Base-by-base conservation (phyloP, 2,797 vertebrate species). In the Platyrinchus mystaceus region DNA sequence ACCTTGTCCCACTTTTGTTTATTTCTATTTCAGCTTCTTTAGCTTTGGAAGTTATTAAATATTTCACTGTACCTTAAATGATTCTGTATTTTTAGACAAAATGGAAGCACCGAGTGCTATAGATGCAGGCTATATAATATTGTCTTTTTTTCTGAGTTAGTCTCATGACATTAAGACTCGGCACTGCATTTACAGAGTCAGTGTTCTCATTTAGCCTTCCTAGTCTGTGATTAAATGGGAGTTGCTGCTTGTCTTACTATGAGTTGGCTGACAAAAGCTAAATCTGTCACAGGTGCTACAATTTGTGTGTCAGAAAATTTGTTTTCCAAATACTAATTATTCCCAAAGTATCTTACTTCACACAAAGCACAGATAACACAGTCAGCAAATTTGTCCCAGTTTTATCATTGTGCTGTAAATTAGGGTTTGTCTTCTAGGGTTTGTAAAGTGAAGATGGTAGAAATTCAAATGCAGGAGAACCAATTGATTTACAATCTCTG, bases 291-390 rank as follows among this genome's bases (percentile, higher is more conserved):
- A 97, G 93, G 91, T 97, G 94, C 90, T 96, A 76, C 84, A 93
- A 95, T 98, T 97, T 97, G 74, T 96, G 85, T 94, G 93, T 97
- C 94, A 97, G 86, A 97, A 97, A 97, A 95, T 95, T 87, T 97
- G 68, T 93, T 97, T 97, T 82, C 64, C 74, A 95, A 95, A 96
- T 87, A 70, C 93, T 96, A 96, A 97, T 97, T 97, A 97, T 97
- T 94, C 75, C 82, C 87, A 67, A 96, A 97, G 83, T 94, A 80
- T 90, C 79, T 55, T 66, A 69, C 66, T 97, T 95, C 89, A 89
- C 80, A 95, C 87, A 95, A 91, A 97, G 73, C 73, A 80, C 41
- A 90, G 74, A 96, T 90, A 95, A 85, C 75, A 67, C 28, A 95
- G 80, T 96, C 94, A 96, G 96, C 96, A 95, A 36, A 87, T 95